phyloP scores from a whole-genome alignment of 2,797 vertebrate species.

The Myotis pilosus region DNA sequence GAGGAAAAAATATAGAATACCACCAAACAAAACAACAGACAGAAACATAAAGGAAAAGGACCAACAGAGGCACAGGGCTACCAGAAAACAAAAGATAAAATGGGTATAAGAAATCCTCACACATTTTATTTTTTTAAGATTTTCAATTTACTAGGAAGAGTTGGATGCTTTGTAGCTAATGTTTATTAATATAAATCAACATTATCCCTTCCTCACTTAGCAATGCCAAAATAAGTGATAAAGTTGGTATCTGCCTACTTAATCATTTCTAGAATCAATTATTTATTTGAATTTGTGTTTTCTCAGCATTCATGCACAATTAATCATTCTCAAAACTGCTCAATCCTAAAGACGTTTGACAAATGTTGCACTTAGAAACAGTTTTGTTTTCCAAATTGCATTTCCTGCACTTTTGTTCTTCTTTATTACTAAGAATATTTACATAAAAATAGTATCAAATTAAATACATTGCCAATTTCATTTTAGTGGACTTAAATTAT shows the following conservation, averaged over 20 bases:
- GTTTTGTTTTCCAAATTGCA: conserved; percentile 48
- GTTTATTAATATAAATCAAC: conserved; percentile 46
- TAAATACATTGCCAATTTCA: conserved; percentile 33
- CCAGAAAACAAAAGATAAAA: neutral
- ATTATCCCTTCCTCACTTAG: neutral
- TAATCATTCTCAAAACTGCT: conserved; percentile 48
- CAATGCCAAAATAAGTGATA: conserved; percentile 58
- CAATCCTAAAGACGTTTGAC: conserved; percentile 16
- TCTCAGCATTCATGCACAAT: conserved; percentile 2
- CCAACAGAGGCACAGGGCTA: neutral
- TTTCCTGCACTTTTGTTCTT: conserved; percentile 22
- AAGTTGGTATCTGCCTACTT: conserved; percentile 29
- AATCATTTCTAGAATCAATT: conserved; percentile 23
- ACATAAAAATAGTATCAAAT: conserved; percentile 28
- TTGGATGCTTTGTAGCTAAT: neutral
- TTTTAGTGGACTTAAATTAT: conserved; percentile 24
- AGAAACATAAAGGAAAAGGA: neutral
- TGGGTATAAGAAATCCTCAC: neutral
- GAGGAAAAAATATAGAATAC: neutral
- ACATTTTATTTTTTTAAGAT: neutral
- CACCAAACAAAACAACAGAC: neutral
- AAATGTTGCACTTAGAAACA: conserved; percentile 41
- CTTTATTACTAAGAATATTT: conserved; percentile 53
- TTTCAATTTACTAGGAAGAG: neutral
- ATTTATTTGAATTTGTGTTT: conserved; percentile 55